These are phyloP conservation scores for Acropora yongei DNA, from an alignment of 64 coral and sea anemone genomes.

Conservation along the genomic window DNA sequence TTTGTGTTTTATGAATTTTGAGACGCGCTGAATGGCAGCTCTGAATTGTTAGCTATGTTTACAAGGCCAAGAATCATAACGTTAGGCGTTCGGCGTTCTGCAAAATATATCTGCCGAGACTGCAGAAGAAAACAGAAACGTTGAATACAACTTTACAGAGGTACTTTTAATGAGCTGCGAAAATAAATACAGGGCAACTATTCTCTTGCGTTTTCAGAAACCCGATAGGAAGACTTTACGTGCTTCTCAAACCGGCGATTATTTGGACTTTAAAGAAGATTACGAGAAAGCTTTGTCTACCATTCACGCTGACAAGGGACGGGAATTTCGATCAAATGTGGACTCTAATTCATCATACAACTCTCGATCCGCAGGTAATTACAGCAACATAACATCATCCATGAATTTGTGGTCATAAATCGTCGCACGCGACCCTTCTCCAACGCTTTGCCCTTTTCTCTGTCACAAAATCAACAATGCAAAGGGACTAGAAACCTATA, in stretches of 20 bases:
- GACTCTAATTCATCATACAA: neutral
- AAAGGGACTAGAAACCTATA: neutral
- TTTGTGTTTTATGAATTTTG: neutral
- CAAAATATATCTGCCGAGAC: too few species aligned
- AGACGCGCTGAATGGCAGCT: neutral
- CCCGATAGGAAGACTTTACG: conserved; percentile 57
- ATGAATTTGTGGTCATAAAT: too few species aligned
- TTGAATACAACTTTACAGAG: neutral
- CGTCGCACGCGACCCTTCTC: too few species aligned
- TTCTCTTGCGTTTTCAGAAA: conserved; percentile 16
- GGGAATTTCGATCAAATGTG: neutral
- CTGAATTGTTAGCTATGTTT: too few species aligned
- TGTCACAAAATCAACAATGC: neutral
- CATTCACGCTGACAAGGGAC: neutral
- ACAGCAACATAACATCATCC: too few species aligned
- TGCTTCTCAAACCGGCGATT: conserved; percentile 57
- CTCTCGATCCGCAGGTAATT: conserved; percentile 14
- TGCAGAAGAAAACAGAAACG: too few species aligned
- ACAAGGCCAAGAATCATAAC: too few species aligned
- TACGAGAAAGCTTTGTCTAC: conserved; percentile 49
- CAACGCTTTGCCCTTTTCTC: neutral
- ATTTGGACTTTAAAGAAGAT: conserved; percentile 69
- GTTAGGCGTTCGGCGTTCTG: too few species aligned
- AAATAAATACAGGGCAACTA: neutral
- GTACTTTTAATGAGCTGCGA: neutral